Evolutionary conservation across 2,888 invertebrate species (phyloP).

Genomic region (Iselma pallidipennis): DNA sequence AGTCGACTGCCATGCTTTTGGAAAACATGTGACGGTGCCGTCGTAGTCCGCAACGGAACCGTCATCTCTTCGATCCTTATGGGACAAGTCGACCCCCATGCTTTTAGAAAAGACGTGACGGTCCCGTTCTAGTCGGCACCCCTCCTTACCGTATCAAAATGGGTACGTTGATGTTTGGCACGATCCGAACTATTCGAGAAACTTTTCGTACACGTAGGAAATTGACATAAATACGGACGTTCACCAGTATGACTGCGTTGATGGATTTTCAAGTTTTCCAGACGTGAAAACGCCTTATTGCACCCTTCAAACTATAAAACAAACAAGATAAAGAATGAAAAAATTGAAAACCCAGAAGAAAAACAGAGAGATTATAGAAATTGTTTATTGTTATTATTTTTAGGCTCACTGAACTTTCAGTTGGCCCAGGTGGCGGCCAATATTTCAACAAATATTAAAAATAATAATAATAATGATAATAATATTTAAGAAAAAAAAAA

Average conservation of each 20-base stretch:
- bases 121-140: too few species aligned
- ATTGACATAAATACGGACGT: constrained; percentile 93
- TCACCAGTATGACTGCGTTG: constrained; percentile 95
- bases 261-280: constrained; percentile 98
- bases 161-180: constrained; percentile 98
- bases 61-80: too few species aligned
- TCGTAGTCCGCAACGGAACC: too few species aligned
- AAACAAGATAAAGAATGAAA: too few species aligned
- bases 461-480: too few species aligned
- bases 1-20: too few species aligned
- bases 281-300: constrained; percentile 91
- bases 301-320: constrained; percentile 89
- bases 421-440: constrained; percentile 35
- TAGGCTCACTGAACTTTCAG: constrained; percentile 34
- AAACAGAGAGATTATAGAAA: constrained; percentile 21
- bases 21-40: too few species aligned
- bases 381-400: constrained; percentile 19
- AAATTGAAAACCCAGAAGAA: too few species aligned
- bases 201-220: constrained; percentile 89
- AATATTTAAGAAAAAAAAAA: too few species aligned
- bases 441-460: too few species aligned
- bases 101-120: too few species aligned
- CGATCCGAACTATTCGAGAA: constrained; percentile 99
- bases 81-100: too few species aligned
- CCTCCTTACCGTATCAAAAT: constrained; percentile 97